Conservation (phyloP, 2,797 vertebrate species). For the Gallinago stenura region DNA sequence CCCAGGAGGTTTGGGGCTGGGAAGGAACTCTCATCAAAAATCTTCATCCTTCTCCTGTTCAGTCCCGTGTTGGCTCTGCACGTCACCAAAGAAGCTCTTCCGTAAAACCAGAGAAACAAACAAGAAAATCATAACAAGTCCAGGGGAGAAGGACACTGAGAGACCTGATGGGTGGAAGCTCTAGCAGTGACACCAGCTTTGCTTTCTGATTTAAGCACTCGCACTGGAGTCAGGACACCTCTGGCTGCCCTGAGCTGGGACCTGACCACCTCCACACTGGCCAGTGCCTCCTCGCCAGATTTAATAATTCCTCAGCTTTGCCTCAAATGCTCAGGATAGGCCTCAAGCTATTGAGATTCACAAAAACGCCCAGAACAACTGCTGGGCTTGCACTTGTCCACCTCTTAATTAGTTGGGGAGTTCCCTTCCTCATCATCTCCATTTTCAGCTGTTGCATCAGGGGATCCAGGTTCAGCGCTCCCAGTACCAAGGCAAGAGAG, state of each 20-base stretch:
- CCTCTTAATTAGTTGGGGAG: background rate
- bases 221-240: background rate
- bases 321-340: background rate
- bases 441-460: background rate
- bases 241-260: background rate
- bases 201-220: background rate
- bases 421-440: background rate
- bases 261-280: rapidly evolving
- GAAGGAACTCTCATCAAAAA: background rate
- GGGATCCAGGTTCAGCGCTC: background rate
- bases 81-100: rapidly evolving
- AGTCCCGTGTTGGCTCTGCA: background rate
- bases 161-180: background rate
- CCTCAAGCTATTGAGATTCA: background rate
- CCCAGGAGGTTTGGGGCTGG: background rate
- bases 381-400: background rate
- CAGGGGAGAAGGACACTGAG: background rate
- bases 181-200: background rate
- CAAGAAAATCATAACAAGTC: background rate
- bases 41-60: background rate
- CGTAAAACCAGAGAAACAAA: background rate
- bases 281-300: background rate
- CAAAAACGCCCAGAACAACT: background rate
- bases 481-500: background rate
- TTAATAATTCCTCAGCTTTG: background rate